These are phyloP conservation scores for Ruditapes philippinarum DNA, from an alignment of 1,140 invertebrate genomes.

Conservation along the genomic window DNA sequence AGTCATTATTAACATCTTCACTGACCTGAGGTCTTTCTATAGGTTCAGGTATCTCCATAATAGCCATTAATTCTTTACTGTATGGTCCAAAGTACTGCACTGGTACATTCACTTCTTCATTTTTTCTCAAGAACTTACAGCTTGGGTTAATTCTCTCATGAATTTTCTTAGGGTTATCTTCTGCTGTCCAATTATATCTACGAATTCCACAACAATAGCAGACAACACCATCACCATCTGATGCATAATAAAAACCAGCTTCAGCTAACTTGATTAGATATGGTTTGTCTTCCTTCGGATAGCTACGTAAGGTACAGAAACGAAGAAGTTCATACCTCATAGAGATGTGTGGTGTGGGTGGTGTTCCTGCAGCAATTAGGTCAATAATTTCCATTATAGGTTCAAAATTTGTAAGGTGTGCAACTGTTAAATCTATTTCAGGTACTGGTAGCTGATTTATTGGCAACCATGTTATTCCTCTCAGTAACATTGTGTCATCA, in stretches of 20 bases:
- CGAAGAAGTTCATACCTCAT: slow-evolving; percentile 60
- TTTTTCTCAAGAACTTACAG: slow-evolving; percentile 53
- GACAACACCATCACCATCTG: slow-evolving; percentile 43
- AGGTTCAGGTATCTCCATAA: slow-evolving; percentile 25
- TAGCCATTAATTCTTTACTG: neutral
- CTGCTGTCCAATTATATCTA: slow-evolving; percentile 22
- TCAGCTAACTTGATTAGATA: slow-evolving; percentile 29
- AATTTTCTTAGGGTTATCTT: slow-evolving; percentile 44
- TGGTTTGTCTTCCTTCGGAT: slow-evolving; percentile 55
- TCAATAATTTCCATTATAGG: slow-evolving; percentile 33
- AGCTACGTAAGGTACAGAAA: slow-evolving; percentile 49
- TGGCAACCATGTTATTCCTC: slow-evolving; percentile 17
- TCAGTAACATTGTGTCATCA: neutral
- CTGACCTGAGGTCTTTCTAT: neutral
- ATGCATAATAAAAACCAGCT: slow-evolving; percentile 59
- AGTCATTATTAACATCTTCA: slow-evolving; percentile 19
- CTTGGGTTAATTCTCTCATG: slow-evolving; percentile 33
- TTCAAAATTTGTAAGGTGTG: neutral
- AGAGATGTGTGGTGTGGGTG: slow-evolving; percentile 38
- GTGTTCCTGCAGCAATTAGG: slow-evolving; percentile 14
- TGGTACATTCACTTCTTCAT: slow-evolving; percentile 50
- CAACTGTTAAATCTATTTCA: neutral
- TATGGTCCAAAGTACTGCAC: slow-evolving; percentile 21
- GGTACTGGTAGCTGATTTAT: slow-evolving; percentile 21
- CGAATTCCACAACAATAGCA: slow-evolving; percentile 62